Percentiles rank a stretch among this genome's conserved stretches.
phyloP scores from a whole-genome alignment of 2,797 vertebrate genomes.

The Distichodus sexfasciatus region DNA sequence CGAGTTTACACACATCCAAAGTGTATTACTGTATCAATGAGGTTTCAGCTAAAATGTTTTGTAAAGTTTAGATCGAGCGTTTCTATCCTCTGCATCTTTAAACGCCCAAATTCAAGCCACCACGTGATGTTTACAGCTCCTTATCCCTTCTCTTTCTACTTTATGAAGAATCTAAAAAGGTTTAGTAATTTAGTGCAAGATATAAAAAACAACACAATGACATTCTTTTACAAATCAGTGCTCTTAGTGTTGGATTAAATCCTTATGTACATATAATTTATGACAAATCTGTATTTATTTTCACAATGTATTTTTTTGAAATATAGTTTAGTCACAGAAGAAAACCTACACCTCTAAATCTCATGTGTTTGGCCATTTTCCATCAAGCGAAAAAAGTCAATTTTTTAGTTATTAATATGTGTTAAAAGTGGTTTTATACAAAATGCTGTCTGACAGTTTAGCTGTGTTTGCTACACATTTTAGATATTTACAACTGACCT shows the following conservation, averaged over 20 bases:
- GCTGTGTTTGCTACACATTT: constrained; percentile 47
- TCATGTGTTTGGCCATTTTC: constrained; percentile 27
- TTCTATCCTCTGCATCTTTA: not conserved
- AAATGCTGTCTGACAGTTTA: constrained; percentile 35
- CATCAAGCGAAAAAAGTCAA: constrained; percentile 45
- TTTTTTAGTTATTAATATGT: constrained; percentile 65
- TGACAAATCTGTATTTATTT: constrained; percentile 23
- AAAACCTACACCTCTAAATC: not conserved
- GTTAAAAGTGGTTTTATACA: constrained; percentile 64
- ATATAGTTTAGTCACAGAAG: constrained; percentile 30
- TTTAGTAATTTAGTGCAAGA: not conserved
- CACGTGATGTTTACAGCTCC: constrained; percentile 47
- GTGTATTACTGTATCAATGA: not conserved
- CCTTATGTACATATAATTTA: not conserved
- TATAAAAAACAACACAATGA: not conserved
- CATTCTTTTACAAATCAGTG: not conserved
- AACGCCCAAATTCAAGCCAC: not conserved
- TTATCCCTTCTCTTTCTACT: constrained; percentile 34
- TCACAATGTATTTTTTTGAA: constrained; percentile 5
- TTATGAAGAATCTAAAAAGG: not conserved
- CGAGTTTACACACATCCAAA: not conserved
- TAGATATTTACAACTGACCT: constrained; percentile 38
- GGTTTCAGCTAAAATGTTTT: no score
- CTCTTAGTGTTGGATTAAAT: not conserved
- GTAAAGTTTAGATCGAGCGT: no score